Base-by-base conservation (phyloP, 2,888 invertebrate species). In the Nezara viridula region DNA sequence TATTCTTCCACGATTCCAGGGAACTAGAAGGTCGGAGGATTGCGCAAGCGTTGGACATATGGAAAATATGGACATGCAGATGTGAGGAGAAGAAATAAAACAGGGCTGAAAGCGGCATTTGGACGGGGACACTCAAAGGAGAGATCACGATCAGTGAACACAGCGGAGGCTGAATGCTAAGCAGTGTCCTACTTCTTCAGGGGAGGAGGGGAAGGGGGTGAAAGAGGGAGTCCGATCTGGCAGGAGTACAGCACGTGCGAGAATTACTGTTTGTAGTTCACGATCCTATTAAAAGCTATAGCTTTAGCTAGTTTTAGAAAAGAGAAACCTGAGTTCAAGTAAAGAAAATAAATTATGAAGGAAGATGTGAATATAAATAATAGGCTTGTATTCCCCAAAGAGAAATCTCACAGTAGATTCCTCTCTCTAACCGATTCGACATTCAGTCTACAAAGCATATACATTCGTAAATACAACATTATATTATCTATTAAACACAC, bases 61-160 rank as follows among this genome's bases (percentile, higher is more conserved):
- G n/a, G n/a, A 73, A 73, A 73, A 73, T 73, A 73, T 73, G 66
- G 37, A 73, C 16, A 37, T 32, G 19, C 66, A 73, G 37, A 73
- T 73, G 37, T 7, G 14, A 21, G 37, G 32, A 73, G 66, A 19
- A 73, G 37, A 73, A 73, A 73, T 73, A 73, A 73, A 73, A 73
- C 16, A 73, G 32, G 19, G 1, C 37, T 37, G 66, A 73, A 73
- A 73, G 66, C 32, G 60, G 60, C 12, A 60, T 24, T 60, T 60
- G 60, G 60, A 60, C 66, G 32, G 37, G 6, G 21, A 37, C 66
- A 73, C 66, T 73, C 66, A 73, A 73, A 73, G 37, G 66, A 73
- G 37, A 37, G 66, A 73, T 73, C 32, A 73, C 32, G 66, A 73
- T 73, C 66, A 73, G 32, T 73, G 66, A 73, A 73, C 32, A 21